phyloP scores from a whole-genome alignment of 2,797 vertebrate species.

The Halcyon badia region DNA sequence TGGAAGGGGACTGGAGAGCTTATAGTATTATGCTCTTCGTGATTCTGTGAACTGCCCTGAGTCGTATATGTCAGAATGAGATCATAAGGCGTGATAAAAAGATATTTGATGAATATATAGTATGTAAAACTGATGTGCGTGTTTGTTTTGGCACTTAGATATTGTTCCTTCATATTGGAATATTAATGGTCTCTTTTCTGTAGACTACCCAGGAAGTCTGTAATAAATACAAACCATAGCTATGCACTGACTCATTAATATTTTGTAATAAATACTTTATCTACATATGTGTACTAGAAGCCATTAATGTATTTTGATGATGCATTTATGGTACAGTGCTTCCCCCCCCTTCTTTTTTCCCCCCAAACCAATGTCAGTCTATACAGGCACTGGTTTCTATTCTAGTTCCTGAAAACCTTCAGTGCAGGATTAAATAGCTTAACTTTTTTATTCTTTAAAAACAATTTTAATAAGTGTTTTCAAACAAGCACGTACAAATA shows the following conservation, averaged over 20 bases:
- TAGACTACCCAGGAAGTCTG: constrained; percentile 59
- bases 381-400: neutral
- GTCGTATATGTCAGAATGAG: constrained; percentile 28
- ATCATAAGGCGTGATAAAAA: constrained; percentile 8
- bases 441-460: neutral
- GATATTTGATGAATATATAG: neutral
- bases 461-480: neutral
- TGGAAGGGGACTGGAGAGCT: neutral
- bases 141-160: constrained; percentile 24
- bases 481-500: neutral
- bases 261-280: constrained; percentile 8
- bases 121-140: neutral
- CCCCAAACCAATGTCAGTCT: neutral
- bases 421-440: neutral
- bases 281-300: neutral
- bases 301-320: neutral
- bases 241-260: constrained; percentile 53
- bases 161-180: constrained; percentile 15
- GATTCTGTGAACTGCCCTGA: neutral
- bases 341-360: neutral
- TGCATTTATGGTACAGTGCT: neutral
- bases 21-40: neutral
- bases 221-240: constrained; percentile 52
- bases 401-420: neutral
- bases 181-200: constrained; percentile 30